Percentiles rank a stretch among this genome's conserved stretches.
Conservation (phyloP, 2,797 vertebrate species). For the Helarctos malayanus region DNA sequence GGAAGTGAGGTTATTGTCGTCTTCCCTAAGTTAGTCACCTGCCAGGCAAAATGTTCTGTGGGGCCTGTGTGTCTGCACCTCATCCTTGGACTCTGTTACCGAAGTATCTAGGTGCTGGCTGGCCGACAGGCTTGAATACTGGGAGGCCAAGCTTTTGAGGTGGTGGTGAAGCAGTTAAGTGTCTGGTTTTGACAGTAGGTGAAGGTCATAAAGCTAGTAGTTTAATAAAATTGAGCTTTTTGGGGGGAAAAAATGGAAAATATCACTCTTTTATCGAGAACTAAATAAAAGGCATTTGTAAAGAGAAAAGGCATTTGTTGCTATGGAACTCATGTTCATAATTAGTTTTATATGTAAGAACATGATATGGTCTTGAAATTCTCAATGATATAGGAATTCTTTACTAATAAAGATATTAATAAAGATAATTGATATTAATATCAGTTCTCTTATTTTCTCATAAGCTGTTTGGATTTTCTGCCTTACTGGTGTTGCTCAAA, state of each 20-base stretch:
- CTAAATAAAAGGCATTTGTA: slow-evolving; percentile 35
- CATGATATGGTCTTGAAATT: slow-evolving; percentile 19
- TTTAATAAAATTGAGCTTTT: not conserved
- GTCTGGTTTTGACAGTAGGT: not conserved
- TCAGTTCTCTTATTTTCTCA: slow-evolving; percentile 28
- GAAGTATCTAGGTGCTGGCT: not conserved
- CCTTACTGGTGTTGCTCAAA: slow-evolving; percentile 37
- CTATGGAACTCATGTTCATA: not conserved
- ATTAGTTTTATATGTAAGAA: slow-evolving; percentile 32
- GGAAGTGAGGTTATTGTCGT: not conserved
- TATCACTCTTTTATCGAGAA: not conserved
- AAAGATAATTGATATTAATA: not conserved
- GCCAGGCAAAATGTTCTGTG: not conserved
- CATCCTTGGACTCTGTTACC: not conserved
- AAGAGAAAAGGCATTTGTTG: slow-evolving; percentile 5
- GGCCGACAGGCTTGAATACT: not conserved
- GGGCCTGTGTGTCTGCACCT: not conserved
- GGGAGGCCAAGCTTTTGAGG: not conserved
- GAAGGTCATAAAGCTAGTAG: slow-evolving; percentile 17
- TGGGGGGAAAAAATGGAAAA: slow-evolving; percentile 30
- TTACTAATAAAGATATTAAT: not conserved
- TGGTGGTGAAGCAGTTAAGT: not conserved
- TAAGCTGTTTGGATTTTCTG: slow-evolving; percentile 22
- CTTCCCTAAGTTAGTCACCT: not conserved
- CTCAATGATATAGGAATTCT: slow-evolving; percentile 33